Base-by-base conservation (phyloP, 1,140 invertebrate genomes). In the Brachionus koreanus region DNA sequence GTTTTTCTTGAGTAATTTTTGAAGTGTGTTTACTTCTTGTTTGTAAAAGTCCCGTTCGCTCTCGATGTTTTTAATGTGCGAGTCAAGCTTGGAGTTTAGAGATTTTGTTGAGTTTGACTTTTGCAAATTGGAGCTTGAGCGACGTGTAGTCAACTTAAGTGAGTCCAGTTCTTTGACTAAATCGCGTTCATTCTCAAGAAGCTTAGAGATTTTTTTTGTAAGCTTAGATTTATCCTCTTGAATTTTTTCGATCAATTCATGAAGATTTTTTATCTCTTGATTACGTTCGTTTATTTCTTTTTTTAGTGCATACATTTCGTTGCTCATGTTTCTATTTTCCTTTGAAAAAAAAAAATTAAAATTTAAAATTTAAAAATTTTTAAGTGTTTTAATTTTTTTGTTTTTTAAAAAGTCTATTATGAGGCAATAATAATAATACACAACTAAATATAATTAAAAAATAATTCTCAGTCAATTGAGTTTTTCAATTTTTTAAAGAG, bases 21-120 rank as follows among this genome's bases (percentile, higher is more conserved):
- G 86, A 29, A 88, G 83, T 10, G 83, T 84, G n/a, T 87, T 85
- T 0, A 86, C 85, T 84, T 88, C 88, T n/a, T 85, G 85, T 72
- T 86, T 85, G 84, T 86, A 89, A 77, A 88, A 88, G 83, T 89
- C 87, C n/a, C 88, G 82, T 83, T 89, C 88, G 69, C 88, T 86
- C 83, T 89, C 88, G 2, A 89, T 74, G 63, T 85, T 85, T 29
- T 85, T 86, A 2, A 89, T 86, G 76, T 88, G 86, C 10, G 85
- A 84, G 63, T 88, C 88, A 39, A 88, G 65, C 35, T 65, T 65
- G 16, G 61, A 65, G 35, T 57, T 42, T 0, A 77, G 52, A 46
- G 86, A 85, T 76, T 85, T 87, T 6, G 86, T 85, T 10, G 85
- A 85, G 83, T 87, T 87, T 13, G 83, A 82, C 79, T 83, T 84